Percentiles rank a stretch among this genome's conserved stretches.
Conservation (phyloP, 2,888 invertebrate genomes). For the Trisateles emortualis region DNA sequence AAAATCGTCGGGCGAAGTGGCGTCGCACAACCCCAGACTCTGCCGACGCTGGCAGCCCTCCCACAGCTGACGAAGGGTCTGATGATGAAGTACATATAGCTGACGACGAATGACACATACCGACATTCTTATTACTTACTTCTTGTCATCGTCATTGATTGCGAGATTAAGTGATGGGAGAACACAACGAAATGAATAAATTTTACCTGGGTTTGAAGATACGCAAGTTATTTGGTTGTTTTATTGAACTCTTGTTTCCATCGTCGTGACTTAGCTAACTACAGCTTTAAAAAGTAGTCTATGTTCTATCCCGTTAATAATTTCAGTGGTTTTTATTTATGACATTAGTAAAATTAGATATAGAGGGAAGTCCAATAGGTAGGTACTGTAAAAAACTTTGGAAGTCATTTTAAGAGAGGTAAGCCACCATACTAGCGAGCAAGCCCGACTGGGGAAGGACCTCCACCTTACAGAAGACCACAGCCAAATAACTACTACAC, state of each 20-base stretch:
- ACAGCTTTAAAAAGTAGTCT: too few relatives aligned
- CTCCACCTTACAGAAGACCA: too few relatives aligned
- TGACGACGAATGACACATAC: conserved; percentile 56
- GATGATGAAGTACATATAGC: conserved; percentile 73
- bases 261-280: too few relatives aligned
- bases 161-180: background rate
- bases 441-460: too few relatives aligned
- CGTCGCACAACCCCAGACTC: conserved; percentile 84
- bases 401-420: too few relatives aligned
- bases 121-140: background rate
- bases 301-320: too few relatives aligned
- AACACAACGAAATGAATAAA: background rate
- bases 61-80: conserved; percentile 72
- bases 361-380: too few relatives aligned
- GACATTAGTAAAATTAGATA: too few relatives aligned
- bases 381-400: too few relatives aligned
- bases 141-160: background rate
- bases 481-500: too few relatives aligned
- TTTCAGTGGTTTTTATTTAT: too few relatives aligned
- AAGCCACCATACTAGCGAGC: too few relatives aligned
- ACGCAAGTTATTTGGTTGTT: background rate
- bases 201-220: background rate
- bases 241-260: conserved; percentile 1
- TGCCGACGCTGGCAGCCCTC: conserved; percentile 78
- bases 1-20: conserved; percentile 93